Conservation (phyloP, 37 sponge, comb jelly and placozoan species). For the Geodia barretti region DNA sequence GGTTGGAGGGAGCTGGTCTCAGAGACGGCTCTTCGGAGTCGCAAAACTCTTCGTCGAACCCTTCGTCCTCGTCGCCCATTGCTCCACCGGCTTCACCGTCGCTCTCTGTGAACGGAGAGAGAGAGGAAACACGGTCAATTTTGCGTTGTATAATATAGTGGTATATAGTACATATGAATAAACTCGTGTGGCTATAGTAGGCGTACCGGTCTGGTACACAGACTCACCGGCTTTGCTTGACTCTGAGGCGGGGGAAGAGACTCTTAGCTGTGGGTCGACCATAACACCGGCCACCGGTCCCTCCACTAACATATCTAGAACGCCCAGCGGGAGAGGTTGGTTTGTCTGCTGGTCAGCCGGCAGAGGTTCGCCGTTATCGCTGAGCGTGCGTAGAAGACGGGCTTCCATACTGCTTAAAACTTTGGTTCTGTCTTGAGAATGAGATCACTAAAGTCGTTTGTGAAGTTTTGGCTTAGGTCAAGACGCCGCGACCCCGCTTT, state of each 20-base stretch:
- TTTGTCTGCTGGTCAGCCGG: too few relatives aligned
- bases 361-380: not conserved
- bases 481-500: too few relatives aligned
- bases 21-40: not conserved
- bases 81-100: constrained; percentile 6
- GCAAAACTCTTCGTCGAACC: constrained; percentile 53
- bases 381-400: not conserved
- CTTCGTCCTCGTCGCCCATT: constrained; percentile 50
- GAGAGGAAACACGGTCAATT: not conserved
- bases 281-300: not conserved
- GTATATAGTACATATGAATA: too few relatives aligned
- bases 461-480: too few relatives aligned
- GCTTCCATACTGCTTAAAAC: too few relatives aligned
- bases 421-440: not conserved
- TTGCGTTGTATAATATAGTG: too few relatives aligned
- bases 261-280: not conserved
- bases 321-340: too few relatives aligned
- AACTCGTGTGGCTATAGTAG: too few relatives aligned
- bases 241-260: not conserved
- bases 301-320: not conserved
- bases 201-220: too few relatives aligned
- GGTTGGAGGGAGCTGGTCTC: not conserved
- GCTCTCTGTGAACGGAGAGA: not conserved
- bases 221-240: not conserved
- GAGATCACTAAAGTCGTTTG: too few relatives aligned